A percentile compares a stretch with the other conserved stretches of the same genome.
phyloP scores from a whole-genome alignment of 2,113 vertebrate species.

The Dasyornis broadbenti region DNA sequence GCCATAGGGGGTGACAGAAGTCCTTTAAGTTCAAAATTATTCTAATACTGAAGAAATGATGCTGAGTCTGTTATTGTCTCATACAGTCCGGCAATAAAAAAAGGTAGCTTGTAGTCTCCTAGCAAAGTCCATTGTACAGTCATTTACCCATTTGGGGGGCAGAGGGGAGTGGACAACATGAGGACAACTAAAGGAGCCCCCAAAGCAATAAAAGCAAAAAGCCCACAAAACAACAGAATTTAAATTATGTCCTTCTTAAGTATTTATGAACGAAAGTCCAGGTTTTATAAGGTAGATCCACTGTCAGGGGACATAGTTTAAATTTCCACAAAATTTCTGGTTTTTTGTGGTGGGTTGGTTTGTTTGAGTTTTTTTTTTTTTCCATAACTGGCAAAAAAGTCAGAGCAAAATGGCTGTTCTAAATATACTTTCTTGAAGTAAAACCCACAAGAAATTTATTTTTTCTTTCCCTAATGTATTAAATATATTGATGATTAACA shows the following conservation, averaged over 20 bases:
- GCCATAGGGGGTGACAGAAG: background rate
- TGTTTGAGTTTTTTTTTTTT: rapidly evolving
- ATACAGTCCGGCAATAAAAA: background rate
- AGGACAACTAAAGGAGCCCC: background rate
- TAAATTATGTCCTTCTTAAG: background rate
- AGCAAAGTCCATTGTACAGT: background rate
- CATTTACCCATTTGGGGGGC: rapidly evolving
- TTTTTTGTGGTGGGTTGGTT: background rate
- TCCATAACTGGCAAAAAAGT: background rate
- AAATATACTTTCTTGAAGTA: background rate
- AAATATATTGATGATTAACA: background rate
- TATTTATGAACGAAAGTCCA: background rate
- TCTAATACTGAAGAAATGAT: background rate
- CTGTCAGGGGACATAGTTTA: background rate
- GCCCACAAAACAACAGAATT: background rate
- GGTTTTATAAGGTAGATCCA: background rate
- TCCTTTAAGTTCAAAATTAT: background rate
- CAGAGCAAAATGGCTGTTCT: background rate
- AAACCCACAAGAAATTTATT: background rate
- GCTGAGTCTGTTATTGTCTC: background rate
- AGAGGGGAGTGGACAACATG: rapidly evolving
- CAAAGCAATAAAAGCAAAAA: rapidly evolving
- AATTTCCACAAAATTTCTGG: background rate
- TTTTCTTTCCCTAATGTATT: background rate
- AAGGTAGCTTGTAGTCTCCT: background rate